Base-by-base conservation (phyloP, 2,888 invertebrate species). In the Amphipyra berbera region DNA sequence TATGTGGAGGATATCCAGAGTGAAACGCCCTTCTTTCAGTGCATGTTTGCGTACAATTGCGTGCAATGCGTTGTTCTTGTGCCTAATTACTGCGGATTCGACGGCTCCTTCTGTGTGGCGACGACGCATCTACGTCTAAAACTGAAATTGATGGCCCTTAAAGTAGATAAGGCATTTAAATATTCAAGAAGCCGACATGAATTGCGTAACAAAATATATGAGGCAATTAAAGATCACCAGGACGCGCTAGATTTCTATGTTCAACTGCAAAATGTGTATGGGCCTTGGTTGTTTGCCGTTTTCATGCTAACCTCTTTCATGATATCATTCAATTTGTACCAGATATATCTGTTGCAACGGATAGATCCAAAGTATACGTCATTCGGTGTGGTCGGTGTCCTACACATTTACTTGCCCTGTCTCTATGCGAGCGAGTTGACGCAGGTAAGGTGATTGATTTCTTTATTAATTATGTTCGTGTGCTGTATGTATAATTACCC, bases 31-130 rank as follows among this genome's bases (percentile, higher is more conserved):
- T 90, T 89, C 65, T 92, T 88, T 48, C 87, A 92, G 64, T 67
- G 87, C 1, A 76, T 90, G 49, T 93, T 90, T 60, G 86, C 83
- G 0, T 91, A 89, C 68, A 90, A 85, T 52, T 80, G 87, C 27
- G 9, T 82, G 0, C 87, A 88, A 50, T 86, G 87, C 35, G 37
- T 88, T 0, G 72, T 85, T 6, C 76, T 92, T 0, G 76, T 84
- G 1, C 87, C 88, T 2, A 86, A 87, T 40, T 92, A 86, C 60
- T 73, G 82, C 5, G 91, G 92, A 0, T 87, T 92, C 10, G 93
- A 92, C 40, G 90, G 91, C 0, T 90, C 90, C 0, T 92, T 91
- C 59, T 91, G 92, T 57, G 91, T 92, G 50, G 88, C 88, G 0
- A 89, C 87, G 0, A 89, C 87, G 0, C 90, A 92, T 68, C 74